A percentile compares a stretch with the other conserved stretches of the same genome.
phyloP scores from a whole-genome alignment of 2,113 vertebrate species.

The Centropus bengalensis region DNA sequence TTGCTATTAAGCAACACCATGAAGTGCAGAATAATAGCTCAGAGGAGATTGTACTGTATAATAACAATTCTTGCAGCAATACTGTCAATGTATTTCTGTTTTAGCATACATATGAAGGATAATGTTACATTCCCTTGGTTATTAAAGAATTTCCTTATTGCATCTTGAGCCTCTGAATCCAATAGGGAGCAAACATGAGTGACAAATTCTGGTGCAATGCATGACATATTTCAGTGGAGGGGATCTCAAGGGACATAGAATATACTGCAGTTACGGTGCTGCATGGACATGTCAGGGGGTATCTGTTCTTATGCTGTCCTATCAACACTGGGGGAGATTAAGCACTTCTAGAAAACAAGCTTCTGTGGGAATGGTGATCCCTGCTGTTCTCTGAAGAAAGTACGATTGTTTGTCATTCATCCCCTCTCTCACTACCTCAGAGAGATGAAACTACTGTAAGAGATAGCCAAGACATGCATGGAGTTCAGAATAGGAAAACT shows the following conservation, averaged over 20 bases:
- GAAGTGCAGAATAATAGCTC: not conserved
- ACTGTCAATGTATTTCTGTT: not conserved
- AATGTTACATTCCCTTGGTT: not conserved
- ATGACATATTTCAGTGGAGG: not conserved
- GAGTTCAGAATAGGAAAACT: not conserved
- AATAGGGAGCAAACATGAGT: not conserved
- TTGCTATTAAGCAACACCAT: not conserved
- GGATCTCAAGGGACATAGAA: not conserved
- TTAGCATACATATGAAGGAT: not conserved
- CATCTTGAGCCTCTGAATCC: not conserved
- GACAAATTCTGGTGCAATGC: not conserved
- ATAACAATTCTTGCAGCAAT: not conserved
- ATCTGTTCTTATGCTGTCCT: not conserved
- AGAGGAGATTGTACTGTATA: not conserved
- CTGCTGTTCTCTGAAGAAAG: not conserved
- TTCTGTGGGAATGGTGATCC: not conserved
- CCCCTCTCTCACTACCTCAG: not conserved
- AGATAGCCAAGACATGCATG: not conserved
- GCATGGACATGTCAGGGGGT: not conserved
- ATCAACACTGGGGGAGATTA: not conserved
- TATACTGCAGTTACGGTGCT: not conserved
- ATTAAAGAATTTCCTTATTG: not conserved
- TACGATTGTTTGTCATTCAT: not conserved
- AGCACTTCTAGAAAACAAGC: not conserved
- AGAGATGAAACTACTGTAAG: not conserved